These are phyloP conservation scores for Passer montanus DNA, from an alignment of 2,113 vertebrate species.

Conservation along the genomic window DNA sequence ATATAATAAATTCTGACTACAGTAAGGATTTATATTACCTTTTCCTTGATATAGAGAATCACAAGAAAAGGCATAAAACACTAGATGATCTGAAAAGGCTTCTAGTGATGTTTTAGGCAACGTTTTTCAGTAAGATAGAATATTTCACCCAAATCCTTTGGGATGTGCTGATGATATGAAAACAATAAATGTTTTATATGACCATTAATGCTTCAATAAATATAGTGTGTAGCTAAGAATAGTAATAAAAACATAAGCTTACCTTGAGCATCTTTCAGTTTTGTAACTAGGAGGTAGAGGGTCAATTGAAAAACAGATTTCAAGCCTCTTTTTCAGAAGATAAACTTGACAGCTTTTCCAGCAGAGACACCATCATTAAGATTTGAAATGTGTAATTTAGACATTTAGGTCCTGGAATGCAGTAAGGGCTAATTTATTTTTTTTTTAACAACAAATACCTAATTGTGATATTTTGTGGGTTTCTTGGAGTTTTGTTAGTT, in stretches of 20 bases:
- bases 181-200: neutral
- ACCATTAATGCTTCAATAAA: neutral
- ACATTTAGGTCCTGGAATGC: neutral
- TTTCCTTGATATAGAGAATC: neutral
- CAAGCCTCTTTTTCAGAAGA: neutral
- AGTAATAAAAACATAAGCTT: neutral
- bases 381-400: neutral
- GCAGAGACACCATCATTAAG: neutral
- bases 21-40: neutral
- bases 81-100: neutral
- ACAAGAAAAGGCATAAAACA: neutral
- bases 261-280: neutral
- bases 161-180: neutral
- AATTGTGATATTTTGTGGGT: neutral
- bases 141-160: neutral
- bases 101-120: neutral
- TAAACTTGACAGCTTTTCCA: neutral
- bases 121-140: neutral
- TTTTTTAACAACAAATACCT: neutral
- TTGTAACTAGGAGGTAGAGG: neutral
- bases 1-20: neutral
- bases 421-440: neutral
- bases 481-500: neutral
- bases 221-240: neutral
- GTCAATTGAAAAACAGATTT: neutral